Evolutionary conservation across 2,888 invertebrate species (phyloP).

Genomic region (Mesorhabditis spiculigera): DNA sequence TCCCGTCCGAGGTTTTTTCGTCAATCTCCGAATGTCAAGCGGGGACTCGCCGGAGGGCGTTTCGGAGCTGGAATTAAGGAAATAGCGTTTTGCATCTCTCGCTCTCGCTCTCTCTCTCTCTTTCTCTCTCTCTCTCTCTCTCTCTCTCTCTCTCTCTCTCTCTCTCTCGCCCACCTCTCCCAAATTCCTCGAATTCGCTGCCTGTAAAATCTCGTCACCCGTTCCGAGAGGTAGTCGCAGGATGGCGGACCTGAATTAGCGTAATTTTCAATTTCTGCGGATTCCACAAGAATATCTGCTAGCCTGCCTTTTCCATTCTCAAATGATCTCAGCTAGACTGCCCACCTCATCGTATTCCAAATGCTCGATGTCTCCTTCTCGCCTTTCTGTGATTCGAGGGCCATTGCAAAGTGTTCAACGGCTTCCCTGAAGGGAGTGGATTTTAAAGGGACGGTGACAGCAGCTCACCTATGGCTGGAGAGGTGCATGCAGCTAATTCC

Average conservation of each 20-base stretch:
- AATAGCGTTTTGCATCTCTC: background rate
- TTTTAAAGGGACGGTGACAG: no score
- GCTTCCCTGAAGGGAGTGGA: conserved; percentile 84
- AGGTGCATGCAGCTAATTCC: conserved; percentile 96
- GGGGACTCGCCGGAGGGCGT: background rate
- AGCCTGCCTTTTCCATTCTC: no score
- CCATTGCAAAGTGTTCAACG: conserved; percentile 87
- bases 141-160: no score
- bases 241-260: background rate
- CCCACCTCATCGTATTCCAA: conserved; percentile 36
- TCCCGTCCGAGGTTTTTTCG: background rate
- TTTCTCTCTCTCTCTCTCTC: no score
- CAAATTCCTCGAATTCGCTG: background rate
- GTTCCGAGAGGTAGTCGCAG: background rate
- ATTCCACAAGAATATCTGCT: no score
- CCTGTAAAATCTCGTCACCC: background rate
- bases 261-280: background rate
- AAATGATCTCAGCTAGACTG: no score
- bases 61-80: background rate
- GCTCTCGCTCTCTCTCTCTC: background rate
- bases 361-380: conserved; percentile 61
- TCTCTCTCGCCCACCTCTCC: background rate
- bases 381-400: conserved; percentile 81
- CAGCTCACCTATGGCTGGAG: conserved; percentile 73
- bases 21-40: background rate